These are phyloP conservation scores for Oncopeltus fasciatus DNA, from an alignment of 1,140 invertebrate species.

Conservation along the genomic window DNA sequence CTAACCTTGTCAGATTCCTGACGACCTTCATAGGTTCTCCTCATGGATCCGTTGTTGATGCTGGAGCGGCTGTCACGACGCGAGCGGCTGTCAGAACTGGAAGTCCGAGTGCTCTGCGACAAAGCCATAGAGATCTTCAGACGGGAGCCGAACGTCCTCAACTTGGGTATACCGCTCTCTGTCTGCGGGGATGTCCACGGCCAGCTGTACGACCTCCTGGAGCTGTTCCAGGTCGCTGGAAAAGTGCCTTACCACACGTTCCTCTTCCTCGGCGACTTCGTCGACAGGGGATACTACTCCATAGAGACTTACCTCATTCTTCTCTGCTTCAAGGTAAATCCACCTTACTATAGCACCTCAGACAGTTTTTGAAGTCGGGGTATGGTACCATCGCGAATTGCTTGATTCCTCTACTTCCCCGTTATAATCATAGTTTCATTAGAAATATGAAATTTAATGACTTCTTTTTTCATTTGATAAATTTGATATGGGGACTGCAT, in stretches of 20 bases:
- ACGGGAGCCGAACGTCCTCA: slow-evolving; percentile 2
- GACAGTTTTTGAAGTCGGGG: too few relatives aligned
- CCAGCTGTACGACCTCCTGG: slow-evolving; percentile 99
- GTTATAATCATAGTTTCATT: too few relatives aligned
- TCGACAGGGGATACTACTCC: slow-evolving; percentile 99
- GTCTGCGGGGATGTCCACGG: slow-evolving; percentile 96
- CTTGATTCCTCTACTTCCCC: too few relatives aligned
- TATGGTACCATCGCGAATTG: too few relatives aligned
- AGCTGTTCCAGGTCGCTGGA: slow-evolving; percentile 98
- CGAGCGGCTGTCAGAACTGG: slow-evolving; percentile 5
- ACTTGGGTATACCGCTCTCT: neutral
- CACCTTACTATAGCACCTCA: too few relatives aligned
- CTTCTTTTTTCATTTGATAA: too few relatives aligned
- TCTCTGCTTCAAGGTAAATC: slow-evolving; percentile 80
- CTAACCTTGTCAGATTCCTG: too few relatives aligned
- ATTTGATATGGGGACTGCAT: too few relatives aligned
- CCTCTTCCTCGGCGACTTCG: slow-evolving; percentile 99
- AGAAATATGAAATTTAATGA: too few relatives aligned
- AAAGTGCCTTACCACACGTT: slow-evolving; percentile 92
- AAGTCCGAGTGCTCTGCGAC: slow-evolving; percentile 11
- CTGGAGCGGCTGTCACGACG: slow-evolving; percentile 6
- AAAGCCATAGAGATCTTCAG: slow-evolving; percentile 9
- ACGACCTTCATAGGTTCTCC: too few relatives aligned
- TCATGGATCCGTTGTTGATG: too few relatives aligned
- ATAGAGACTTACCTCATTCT: slow-evolving; percentile 98